These are phyloP conservation scores for Phymorhynchus buccinoides DNA, from an alignment of 1,140 invertebrate genomes.

Conservation along the genomic window DNA sequence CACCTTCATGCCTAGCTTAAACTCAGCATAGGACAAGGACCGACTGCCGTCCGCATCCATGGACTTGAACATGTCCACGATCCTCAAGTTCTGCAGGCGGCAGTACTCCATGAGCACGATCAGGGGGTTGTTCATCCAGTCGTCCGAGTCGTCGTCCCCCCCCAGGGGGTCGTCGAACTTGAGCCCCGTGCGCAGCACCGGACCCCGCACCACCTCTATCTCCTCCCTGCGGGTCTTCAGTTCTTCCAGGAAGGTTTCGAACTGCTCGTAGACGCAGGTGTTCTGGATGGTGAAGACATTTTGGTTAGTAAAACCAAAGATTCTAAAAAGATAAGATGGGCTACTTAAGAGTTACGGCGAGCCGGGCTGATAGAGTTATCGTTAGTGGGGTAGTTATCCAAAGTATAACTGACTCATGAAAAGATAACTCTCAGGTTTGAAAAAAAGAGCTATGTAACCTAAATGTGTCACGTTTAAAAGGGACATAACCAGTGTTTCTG, in stretches of 20 bases:
- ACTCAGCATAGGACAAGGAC: slow-evolving; percentile 55
- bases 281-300: no score
- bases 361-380: no score
- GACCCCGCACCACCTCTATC: slow-evolving; percentile 20
- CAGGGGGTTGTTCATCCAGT: slow-evolving; percentile 36
- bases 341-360: no score
- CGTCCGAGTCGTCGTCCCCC: neutral
- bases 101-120: slow-evolving; percentile 61
- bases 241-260: slow-evolving; percentile 32
- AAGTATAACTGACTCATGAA: no score
- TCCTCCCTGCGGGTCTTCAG: neutral
- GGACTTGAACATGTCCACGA: slow-evolving; percentile 59
- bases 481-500: no score
- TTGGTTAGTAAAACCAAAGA: no score
- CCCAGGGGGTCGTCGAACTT: slow-evolving; percentile 9
- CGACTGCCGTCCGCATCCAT: slow-evolving; percentile 63
- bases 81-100: slow-evolving; percentile 58
- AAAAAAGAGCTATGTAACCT: no score
- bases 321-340: no score
- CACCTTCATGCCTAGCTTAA: slow-evolving; percentile 59
- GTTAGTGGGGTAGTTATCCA: no score
- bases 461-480: no score
- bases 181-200: slow-evolving; percentile 32
- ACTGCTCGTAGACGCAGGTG: slow-evolving; percentile 35
- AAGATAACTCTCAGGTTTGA: no score